phyloP scores from a whole-genome alignment of 1,140 invertebrate genomes.

The Trissolcus basalis region DNA sequence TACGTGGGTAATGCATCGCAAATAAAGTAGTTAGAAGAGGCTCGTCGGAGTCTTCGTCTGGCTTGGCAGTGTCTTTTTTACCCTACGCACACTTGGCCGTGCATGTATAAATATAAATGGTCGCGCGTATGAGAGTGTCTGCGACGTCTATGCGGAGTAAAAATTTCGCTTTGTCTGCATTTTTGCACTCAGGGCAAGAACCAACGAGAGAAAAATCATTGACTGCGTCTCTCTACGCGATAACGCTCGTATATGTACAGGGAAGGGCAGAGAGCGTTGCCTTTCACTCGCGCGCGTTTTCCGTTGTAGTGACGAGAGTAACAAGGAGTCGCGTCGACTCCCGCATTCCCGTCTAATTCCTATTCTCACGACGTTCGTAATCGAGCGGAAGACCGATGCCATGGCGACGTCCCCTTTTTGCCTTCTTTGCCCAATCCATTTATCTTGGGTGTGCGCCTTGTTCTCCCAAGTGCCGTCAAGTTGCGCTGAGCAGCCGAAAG shows the following conservation, averaged over 20 bases:
- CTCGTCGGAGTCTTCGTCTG: slow-evolving; percentile 16
- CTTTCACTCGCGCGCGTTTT: slow-evolving; percentile 34
- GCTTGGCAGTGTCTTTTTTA: slow-evolving; percentile 24
- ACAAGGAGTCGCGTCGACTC: slow-evolving; percentile 39
- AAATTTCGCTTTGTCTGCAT: slow-evolving; percentile 51
- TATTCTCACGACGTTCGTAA: slow-evolving; percentile 50
- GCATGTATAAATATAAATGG: not conserved
- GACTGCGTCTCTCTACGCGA: slow-evolving; percentile 45
- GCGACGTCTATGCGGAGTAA: too few species aligned
- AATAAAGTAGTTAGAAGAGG: slow-evolving; percentile 47
- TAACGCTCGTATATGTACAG: slow-evolving; percentile 33
- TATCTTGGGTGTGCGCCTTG: slow-evolving; percentile 37
- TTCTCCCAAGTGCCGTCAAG: slow-evolving; percentile 30
- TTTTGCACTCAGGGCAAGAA: slow-evolving; percentile 37
- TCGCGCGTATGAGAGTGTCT: slow-evolving; percentile 1
- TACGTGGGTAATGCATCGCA: slow-evolving; percentile 50
- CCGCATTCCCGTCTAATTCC: slow-evolving; percentile 42
- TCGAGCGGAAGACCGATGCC: slow-evolving; percentile 55
- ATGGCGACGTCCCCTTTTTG: slow-evolving; percentile 47
- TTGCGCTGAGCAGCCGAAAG: slow-evolving; percentile 19
- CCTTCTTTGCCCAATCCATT: slow-evolving; percentile 45
- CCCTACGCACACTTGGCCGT: not conserved
- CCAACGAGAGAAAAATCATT: slow-evolving; percentile 36
- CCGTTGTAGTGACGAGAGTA: slow-evolving; percentile 42
- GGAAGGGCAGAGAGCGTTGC: slow-evolving; percentile 9